Evolutionary conservation across 2,797 vertebrate genomes (phyloP).

Genomic region (Aeoliscus strigatus): DNA sequence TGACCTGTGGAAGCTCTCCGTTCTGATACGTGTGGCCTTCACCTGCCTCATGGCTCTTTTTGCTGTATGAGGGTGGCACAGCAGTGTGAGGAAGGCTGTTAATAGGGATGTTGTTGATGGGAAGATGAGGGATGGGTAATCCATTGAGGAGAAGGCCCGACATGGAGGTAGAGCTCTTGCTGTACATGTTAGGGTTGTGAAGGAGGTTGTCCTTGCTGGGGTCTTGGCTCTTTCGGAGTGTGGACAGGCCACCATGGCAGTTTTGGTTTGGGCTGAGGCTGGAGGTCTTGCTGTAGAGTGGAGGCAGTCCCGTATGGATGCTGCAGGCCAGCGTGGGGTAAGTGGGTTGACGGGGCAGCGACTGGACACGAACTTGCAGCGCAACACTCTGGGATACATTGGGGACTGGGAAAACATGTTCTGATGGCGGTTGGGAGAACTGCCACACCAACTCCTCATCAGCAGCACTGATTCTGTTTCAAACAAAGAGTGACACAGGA

Average conservation of each 20-base stretch:
- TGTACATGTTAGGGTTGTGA: constrained; percentile 53
- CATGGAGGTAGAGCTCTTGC: constrained; percentile 61
- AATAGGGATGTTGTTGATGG: constrained; percentile 67
- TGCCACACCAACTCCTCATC: constrained; percentile 91
- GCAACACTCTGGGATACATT: constrained; percentile 94
- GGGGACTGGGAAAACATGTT: constrained; percentile 94
- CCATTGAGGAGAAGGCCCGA: constrained; percentile 57
- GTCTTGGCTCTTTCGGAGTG: constrained; percentile 79
- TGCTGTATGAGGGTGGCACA: constrained; percentile 50
- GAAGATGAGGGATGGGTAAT: constrained; percentile 63
- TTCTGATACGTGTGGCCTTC: constrained; percentile 64
- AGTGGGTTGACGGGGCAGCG: constrained; percentile 92
- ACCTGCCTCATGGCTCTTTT: constrained; percentile 58
- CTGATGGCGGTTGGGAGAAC: constrained; percentile 91
- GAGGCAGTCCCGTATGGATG: constrained; percentile 83
- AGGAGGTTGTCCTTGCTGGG: constrained; percentile 62
- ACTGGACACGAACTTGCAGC: constrained; percentile 95
- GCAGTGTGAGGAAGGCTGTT: constrained; percentile 55
- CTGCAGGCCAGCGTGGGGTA: constrained; percentile 93
- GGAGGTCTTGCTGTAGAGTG: constrained; percentile 69
- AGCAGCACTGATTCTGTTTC: constrained; percentile 90
- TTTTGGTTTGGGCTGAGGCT: constrained; percentile 58
- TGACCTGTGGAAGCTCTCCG: constrained; percentile 63
- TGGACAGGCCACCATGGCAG: constrained; percentile 69
- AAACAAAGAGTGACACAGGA: constrained; percentile 14